Evolutionary conservation across 2,888 invertebrate genomes (phyloP).

Genomic region (Rhamnusium bicolor): DNA sequence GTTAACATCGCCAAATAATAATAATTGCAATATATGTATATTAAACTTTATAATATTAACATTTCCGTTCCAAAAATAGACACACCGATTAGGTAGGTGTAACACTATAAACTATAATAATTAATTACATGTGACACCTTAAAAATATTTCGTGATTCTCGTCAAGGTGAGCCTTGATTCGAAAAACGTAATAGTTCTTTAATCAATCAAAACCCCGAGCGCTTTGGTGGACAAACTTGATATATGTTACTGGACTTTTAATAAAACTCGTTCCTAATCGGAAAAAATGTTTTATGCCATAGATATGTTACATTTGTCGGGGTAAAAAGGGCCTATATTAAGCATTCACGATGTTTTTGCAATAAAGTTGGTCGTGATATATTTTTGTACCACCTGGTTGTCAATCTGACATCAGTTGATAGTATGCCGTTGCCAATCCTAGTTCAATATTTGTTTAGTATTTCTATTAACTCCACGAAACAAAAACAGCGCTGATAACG

Average conservation of each 20-base stretch:
- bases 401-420: too few species aligned
- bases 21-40: neutral
- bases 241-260: neutral
- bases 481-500: too few species aligned
- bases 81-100: neutral
- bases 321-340: too few species aligned
- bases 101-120: neutral
- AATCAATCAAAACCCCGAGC: neutral
- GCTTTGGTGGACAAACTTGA: neutral
- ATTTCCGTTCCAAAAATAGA: neutral
- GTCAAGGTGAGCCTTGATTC: neutral
- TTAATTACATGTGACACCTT: neutral
- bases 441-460: too few species aligned
- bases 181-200: neutral
- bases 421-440: too few species aligned
- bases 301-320: too few species aligned
- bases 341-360: too few species aligned
- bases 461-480: too few species aligned
- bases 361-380: too few species aligned
- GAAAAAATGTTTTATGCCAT: too few species aligned
- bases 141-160: neutral
- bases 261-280: neutral
- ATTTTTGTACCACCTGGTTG: too few species aligned
- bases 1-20: neutral
- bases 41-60: neutral